Base-by-base conservation (phyloP, 1,140 invertebrate species). In the Druon quercuslanigerum region DNA sequence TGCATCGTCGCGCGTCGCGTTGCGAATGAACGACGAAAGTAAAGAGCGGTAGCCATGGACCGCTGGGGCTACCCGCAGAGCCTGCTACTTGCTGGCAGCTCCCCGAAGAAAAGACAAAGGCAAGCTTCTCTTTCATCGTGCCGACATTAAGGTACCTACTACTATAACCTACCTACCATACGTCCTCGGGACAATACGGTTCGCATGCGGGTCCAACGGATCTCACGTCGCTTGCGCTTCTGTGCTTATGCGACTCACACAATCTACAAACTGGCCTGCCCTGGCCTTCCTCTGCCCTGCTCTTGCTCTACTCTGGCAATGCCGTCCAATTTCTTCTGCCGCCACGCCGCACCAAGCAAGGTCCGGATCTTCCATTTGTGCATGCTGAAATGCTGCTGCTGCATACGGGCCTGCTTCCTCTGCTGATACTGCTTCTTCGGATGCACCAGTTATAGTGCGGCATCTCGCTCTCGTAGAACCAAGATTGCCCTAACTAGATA, bases 121-220 rank as follows among this genome's bases (percentile, higher is more conserved):
- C 83, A 76, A 82, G 80, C 79, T 85, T 84, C 81, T 83, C 87
- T 88, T 88, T 89, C 84, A 88, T 88, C 88, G 73, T 87, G 87
- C 88, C 88, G 87, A 88, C 87, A 85, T 87, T 86, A 86, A 86
- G 85, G 86, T 86, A 85, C 84, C 76, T 74, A 73, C 74, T 52
- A 57, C 74, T 40, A 46, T 12, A 19, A 50, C 50, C 20, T 66
- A 66, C 20, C 20, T 33, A 66, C 57, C 57, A 66, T 66, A 40
- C 51, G 57, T 56, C 75, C 79, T 73, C 72, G 80, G 82, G 84
- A 88, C 87, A 87, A 88, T 88, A 85, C 87, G 84, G 85, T 87
- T 85, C 85, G 81, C 83, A 89, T 88, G 87, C 88, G 88, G 88
- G 88, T 87, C 87, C 87, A 89, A 88, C 86, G 86, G 86, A 88